Percentiles rank a stretch among this genome's conserved stretches.
These are phyloP conservation scores for Phragmatobia fuliginosa DNA, from an alignment of 2,888 invertebrate genomes.

Conservation along the genomic window DNA sequence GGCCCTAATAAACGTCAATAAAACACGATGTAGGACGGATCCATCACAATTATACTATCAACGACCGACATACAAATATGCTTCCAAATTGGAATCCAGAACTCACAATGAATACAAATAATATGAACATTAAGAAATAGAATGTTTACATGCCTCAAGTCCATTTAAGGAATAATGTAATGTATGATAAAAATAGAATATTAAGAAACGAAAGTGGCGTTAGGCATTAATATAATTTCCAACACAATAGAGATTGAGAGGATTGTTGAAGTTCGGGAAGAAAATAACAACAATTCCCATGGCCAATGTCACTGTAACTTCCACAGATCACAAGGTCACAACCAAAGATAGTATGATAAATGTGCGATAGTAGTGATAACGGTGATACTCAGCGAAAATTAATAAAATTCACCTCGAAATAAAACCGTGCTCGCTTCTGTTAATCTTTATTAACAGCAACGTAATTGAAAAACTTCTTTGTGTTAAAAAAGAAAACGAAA, in stretches of 20 bases:
- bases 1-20: slow-evolving; percentile 63
- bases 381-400: slow-evolving; percentile 50
- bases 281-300: slow-evolving; percentile 33
- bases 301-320: slow-evolving; percentile 38
- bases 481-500: slow-evolving; percentile 34
- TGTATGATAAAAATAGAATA: slow-evolving; percentile 54
- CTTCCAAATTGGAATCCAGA: slow-evolving; percentile 51
- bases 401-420: slow-evolving; percentile 53
- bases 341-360: slow-evolving; percentile 64
- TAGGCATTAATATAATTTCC: slow-evolving; percentile 35
- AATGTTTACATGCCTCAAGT: slow-evolving; percentile 57
- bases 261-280: slow-evolving; percentile 25
- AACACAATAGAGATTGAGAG: slow-evolving; percentile 20
- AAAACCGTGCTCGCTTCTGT: slow-evolving; percentile 47
- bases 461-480: slow-evolving; percentile 54
- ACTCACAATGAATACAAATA: slow-evolving; percentile 67
- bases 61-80: slow-evolving; percentile 63
- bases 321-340: slow-evolving; percentile 63
- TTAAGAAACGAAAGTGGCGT: slow-evolving; percentile 59
- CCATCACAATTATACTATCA: slow-evolving; percentile 64
- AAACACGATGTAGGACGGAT: slow-evolving; percentile 63
- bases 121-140: slow-evolving; percentile 56
- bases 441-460: slow-evolving; percentile 53
- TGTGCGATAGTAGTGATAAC: slow-evolving; percentile 64
- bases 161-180: slow-evolving; percentile 55